Percentiles rank a stretch among this genome's conserved stretches.
These are phyloP conservation scores for Taeniopygia guttata DNA, from an alignment of 2,797 vertebrate genomes.

Conservation along the genomic window DNA sequence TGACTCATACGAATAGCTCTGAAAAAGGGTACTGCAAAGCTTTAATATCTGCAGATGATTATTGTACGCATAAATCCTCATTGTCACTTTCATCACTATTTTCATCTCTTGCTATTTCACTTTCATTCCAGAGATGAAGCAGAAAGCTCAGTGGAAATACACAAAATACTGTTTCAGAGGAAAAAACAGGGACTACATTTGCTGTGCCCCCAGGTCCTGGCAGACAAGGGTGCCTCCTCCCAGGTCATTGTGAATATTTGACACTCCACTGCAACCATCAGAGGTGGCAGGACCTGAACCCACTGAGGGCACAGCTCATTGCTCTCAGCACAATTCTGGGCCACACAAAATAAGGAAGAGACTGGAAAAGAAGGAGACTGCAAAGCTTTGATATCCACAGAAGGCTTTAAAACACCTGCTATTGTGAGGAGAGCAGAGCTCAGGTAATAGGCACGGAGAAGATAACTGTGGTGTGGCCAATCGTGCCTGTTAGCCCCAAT, in stretches of 20 bases:
- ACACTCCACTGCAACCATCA: not conserved
- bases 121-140: not conserved
- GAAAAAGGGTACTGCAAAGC: constrained; percentile 20
- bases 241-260: fast-evolving
- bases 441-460: fast-evolving
- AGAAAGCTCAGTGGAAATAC: not conserved
- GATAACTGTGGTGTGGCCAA: not conserved
- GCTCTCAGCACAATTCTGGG: not conserved
- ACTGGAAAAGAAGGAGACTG: not conserved
- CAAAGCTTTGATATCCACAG: not conserved
- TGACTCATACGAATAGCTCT: not conserved
- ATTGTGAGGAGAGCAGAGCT: not conserved
- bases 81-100: constrained; percentile 20
- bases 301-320: not conserved
- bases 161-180: not conserved
- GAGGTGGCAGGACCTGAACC: fast-evolving
- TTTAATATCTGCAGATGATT: constrained; percentile 38
- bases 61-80: not conserved
- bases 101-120: constrained; percentile 3
- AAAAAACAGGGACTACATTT: not conserved
- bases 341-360: not conserved
- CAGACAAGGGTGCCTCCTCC: not conserved
- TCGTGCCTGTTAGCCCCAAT: fast-evolving
- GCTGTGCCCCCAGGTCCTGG: not conserved
- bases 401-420: not conserved